Percentiles rank a stretch among this genome's conserved stretches.
Evolutionary conservation across 1,140 invertebrate genomes (phyloP).

Genomic region (Chymomyza costata): DNA sequence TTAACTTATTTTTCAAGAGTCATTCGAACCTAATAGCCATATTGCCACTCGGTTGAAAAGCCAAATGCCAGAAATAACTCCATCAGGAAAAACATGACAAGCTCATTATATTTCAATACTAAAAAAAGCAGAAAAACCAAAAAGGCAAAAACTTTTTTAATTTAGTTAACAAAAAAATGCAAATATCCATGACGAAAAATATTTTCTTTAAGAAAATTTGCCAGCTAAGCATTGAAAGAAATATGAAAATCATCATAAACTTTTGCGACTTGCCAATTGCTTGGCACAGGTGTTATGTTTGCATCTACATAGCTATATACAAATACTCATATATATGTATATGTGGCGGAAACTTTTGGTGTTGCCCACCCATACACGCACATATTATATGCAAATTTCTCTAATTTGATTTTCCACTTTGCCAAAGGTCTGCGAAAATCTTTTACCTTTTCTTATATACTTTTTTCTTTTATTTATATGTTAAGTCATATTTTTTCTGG

Average conservation of each 20-base stretch:
- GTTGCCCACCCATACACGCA: constrained; percentile 21
- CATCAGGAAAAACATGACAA: constrained; percentile 39
- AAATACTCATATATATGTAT: constrained; percentile 49
- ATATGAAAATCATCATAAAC: constrained; percentile 11
- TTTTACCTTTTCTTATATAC: constrained; percentile 38
- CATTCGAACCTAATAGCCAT: no score
- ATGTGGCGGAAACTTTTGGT: constrained; percentile 48
- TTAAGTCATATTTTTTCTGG: neutral
- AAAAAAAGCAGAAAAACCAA: no score
- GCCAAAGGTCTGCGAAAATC: no score
- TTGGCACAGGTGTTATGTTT: constrained; percentile 5
- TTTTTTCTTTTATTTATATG: constrained; percentile 19
- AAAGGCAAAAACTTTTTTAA: constrained; percentile 53
- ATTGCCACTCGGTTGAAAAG: no score
- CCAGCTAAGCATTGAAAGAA: no score
- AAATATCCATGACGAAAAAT: no score
- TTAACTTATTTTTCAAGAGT: no score
- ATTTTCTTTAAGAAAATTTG: no score
- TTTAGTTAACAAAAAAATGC: constrained; percentile 59
- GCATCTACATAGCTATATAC: no score
- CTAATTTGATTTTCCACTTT: constrained; percentile 57
- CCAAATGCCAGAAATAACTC: no score
- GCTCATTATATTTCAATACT: constrained; percentile 48
- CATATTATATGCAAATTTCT: constrained; percentile 61
- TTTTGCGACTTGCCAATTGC: no score